Conservation (phyloP, 1,140 invertebrate genomes). For the Lamellibrachia luymesi region DNA sequence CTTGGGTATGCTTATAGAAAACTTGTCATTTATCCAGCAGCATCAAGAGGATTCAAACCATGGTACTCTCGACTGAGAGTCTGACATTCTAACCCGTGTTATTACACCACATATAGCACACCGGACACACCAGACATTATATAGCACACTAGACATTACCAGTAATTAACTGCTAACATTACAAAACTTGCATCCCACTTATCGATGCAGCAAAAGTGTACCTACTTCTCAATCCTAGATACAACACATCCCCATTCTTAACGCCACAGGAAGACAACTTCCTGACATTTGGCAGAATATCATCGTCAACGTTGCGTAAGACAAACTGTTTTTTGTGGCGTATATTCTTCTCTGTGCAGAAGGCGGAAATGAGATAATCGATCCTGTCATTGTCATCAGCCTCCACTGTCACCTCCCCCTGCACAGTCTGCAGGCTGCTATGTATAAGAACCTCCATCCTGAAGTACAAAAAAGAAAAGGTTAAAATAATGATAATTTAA, state of each 20-base stretch:
- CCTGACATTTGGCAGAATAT: constrained; percentile 33
- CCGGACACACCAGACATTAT: neutral
- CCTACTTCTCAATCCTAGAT: constrained; percentile 39
- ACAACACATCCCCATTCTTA: constrained; percentile 38
- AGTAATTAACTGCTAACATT: too few relatives aligned
- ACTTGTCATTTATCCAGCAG: too few relatives aligned
- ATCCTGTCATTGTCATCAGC: constrained; percentile 32
- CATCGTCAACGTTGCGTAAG: constrained; percentile 31
- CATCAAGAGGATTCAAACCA: too few relatives aligned
- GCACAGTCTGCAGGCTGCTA: constrained; percentile 33
- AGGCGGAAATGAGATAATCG: constrained; percentile 35
- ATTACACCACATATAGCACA: neutral
- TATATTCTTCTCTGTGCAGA: constrained; percentile 42
- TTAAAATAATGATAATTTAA: neutral
- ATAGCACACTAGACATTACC: too few relatives aligned
- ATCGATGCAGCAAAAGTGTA: neutral
- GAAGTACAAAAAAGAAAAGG: neutral
- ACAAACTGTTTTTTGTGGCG: constrained; percentile 32
- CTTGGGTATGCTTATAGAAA: too few relatives aligned
- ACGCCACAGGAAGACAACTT: constrained; percentile 33
- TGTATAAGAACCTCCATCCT: constrained; percentile 34
- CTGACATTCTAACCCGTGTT: too few relatives aligned
- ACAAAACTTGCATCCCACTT: too few relatives aligned
- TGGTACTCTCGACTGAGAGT: too few relatives aligned
- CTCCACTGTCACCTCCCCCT: constrained; percentile 34